Base-by-base conservation (phyloP, 92 coral and sea anemone species). In the Umimayanthus chanpuru region DNA sequence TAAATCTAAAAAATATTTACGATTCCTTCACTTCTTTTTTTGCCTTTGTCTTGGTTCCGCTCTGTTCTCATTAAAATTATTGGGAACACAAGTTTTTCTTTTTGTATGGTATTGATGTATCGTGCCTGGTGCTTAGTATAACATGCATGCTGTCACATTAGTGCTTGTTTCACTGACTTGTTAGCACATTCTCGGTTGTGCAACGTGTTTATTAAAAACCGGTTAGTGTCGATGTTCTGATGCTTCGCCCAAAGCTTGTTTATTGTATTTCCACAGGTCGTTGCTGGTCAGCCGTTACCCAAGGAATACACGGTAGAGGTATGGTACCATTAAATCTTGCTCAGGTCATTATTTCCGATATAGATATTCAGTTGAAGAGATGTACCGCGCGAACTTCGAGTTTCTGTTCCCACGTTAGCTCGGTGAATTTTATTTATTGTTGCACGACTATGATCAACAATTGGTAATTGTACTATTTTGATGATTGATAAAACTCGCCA, bases 271-370 rank as follows among this genome's bases (percentile, higher is more conserved):
- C 65, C 53, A 44, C 80, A 96, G 99, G 99, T 96, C 28, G 99
- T 96, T 36, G 99, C 99, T 82, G 99, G 99, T 50, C 96, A 94
- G 70, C 96, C 98, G 0, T 90, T 96, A 5, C 84, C 96, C 3
- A 77, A 93, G 29, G 99, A 95, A 36, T 96, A 96, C 86, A 86
- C 91, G 11, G 85, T 90, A 36, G 99, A 96, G 99, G 99, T 96
- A 79, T 72, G 77, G 23, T 10, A 40, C 41, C 18, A 10, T 38
- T 14, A 12, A 32, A 73, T 40, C 28, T 73, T 30, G 47, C 53
- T 36, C 25, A 75, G 3, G 44, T 43, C 23, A 23, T 30, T n/a
- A 75, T 75, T 40, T 75, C 79, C 25, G 1, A 0, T 15, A 26
- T 26, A 4, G 49, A 9, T 18, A 43, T 38, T 74, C 49, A 38